Conservation (phyloP, 2,797 vertebrate genomes). For the Nasua narica region DNA sequence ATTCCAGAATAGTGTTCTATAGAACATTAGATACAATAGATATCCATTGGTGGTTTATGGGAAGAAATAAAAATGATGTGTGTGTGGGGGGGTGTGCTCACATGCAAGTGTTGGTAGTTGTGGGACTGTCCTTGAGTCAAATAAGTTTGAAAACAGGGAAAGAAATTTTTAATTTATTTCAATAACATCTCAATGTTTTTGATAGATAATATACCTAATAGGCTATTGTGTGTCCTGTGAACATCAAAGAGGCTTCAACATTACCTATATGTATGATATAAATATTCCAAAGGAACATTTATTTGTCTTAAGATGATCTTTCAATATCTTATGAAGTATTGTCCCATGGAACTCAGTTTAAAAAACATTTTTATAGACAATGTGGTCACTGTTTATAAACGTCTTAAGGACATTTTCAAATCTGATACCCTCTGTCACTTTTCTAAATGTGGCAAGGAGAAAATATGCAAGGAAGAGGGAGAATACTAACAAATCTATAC, state of each 20-base stretch:
- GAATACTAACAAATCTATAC: not conserved
- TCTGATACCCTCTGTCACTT: not conserved
- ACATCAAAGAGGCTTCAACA: not conserved
- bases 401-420: not conserved
- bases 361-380: not conserved
- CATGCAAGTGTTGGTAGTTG: not conserved
- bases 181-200: not conserved
- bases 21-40: not conserved
- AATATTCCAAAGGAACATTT: not conserved
- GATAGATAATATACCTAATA: not conserved
- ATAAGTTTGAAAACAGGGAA: not conserved
- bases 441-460: not conserved
- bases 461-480: not conserved
- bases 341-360: not conserved
- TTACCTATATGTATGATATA: not conserved
- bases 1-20: not conserved
- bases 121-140: not conserved
- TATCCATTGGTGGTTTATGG: not conserved
- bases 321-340: not conserved
- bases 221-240: not conserved
- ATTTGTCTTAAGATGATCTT: not conserved
- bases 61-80: not conserved
- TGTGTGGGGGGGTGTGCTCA: rapidly evolving
- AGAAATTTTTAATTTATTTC: not conserved
- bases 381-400: not conserved